Evolutionary conservation across 92 coral and sea anemone species (phyloP).

Genomic region (Phenganax subtilis): DNA sequence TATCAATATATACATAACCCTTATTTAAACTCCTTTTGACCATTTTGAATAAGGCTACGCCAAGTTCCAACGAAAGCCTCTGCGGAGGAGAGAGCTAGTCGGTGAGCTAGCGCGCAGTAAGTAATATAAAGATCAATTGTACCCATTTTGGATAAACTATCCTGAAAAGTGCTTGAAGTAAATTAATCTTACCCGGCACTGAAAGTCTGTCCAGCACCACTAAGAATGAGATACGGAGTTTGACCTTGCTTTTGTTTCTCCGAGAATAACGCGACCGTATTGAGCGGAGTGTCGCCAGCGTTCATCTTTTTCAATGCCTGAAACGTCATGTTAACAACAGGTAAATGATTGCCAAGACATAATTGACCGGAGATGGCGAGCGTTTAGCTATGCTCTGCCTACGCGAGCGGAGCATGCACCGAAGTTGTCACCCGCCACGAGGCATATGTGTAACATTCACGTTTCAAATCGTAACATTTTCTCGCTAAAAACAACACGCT

Average conservation of each 20-base stretch:
- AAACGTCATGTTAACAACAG: background rate
- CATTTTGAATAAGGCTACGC: no score
- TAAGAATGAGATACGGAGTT: conserved; percentile 88
- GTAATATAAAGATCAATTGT: no score
- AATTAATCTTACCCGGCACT: conserved; percentile 69
- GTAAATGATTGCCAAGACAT: background rate
- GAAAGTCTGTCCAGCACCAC: conserved; percentile 91
- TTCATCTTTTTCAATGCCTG: conserved; percentile 96
- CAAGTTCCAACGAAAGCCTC: no score
- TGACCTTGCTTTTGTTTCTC: conserved; percentile 87
- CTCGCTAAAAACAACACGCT: background rate
- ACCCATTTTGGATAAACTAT: no score
- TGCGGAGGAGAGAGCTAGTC: no score
- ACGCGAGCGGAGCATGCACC: no score
- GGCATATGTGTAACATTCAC: background rate
- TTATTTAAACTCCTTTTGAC: no score
- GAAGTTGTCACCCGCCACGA: background rate
- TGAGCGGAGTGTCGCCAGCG: conserved; percentile 90
- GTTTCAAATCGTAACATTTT: background rate
- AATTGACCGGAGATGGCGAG: background rate
- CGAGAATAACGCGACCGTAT: conserved; percentile 79
- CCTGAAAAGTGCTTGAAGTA: background rate
- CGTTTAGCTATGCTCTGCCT: no score
- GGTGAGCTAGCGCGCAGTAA: no score
- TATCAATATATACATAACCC: no score